A percentile compares a stretch with the other conserved stretches of the same genome.
Conservation (phyloP, 2,113 vertebrate genomes). For the Cyanoramphus novaezelandiae region DNA sequence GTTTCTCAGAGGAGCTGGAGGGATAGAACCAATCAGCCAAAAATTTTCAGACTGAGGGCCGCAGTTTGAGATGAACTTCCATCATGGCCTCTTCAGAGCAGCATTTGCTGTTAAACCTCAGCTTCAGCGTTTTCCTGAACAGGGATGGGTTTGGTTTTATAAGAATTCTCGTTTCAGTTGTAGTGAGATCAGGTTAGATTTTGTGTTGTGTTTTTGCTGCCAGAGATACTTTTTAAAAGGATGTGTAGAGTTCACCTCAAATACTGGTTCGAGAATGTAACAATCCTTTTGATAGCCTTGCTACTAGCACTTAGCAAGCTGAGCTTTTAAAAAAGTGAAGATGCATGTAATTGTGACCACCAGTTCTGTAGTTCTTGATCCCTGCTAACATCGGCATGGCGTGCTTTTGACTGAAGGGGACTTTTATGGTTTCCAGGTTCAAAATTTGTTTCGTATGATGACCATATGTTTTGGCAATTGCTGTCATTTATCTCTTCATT, state of each 20-base stretch:
- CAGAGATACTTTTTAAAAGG: neutral
- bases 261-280: neutral
- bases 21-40: neutral
- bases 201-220: neutral
- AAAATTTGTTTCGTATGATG: slow-evolving; percentile 26
- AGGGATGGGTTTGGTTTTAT: neutral
- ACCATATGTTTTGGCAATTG: slow-evolving; percentile 18
- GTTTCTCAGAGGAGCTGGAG: neutral
- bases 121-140: neutral
- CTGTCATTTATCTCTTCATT: slow-evolving; percentile 14
- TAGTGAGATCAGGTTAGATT: neutral
- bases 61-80: neutral
- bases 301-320: neutral
- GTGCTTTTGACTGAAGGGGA: neutral
- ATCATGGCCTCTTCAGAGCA: neutral
- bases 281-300: neutral
- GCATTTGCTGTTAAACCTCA: neutral
- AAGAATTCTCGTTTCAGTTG: neutral
- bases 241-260: neutral
- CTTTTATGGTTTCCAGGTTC: slow-evolving; percentile 30
- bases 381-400: neutral
- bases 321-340: neutral
- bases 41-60: neutral
- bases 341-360: neutral
- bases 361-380: neutral